Evolutionary conservation across 2,113 vertebrate species (phyloP).

Genomic region (Oplegnathus fasciatus): DNA sequence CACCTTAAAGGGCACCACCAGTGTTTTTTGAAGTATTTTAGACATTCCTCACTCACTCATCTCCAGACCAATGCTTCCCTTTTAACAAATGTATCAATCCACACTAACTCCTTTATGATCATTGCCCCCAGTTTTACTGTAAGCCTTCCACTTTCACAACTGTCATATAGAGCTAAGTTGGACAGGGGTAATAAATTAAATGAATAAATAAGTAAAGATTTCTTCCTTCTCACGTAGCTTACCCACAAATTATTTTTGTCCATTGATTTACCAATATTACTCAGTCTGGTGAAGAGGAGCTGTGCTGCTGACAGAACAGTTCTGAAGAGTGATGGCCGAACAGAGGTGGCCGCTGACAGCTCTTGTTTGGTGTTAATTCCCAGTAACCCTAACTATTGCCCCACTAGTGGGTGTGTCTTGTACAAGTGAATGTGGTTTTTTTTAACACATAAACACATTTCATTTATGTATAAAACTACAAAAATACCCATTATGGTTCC

Average conservation of each 20-base stretch:
- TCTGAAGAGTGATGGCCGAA: neutral
- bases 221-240: too few relatives aligned
- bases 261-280: neutral
- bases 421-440: neutral
- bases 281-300: neutral
- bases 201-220: neutral
- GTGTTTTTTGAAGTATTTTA: too few relatives aligned
- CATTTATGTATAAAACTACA: neutral
- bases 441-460: neutral
- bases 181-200: too few relatives aligned
- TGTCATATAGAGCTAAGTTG: neutral
- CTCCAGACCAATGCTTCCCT: neutral
- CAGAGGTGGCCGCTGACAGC: neutral
- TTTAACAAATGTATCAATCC: neutral
- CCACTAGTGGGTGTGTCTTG: neutral
- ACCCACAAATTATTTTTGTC: neutral
- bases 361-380: neutral
- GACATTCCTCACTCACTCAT: neutral
- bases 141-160: neutral
- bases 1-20: too few relatives aligned
- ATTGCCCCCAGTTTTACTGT: neutral
- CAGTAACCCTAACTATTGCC: neutral
- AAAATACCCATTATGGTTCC: neutral
- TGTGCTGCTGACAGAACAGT: neutral
- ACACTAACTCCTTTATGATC: neutral